Evolutionary conservation across 1,140 invertebrate species (phyloP).

Genomic region (Trachymyrmex septentrionalis): DNA sequence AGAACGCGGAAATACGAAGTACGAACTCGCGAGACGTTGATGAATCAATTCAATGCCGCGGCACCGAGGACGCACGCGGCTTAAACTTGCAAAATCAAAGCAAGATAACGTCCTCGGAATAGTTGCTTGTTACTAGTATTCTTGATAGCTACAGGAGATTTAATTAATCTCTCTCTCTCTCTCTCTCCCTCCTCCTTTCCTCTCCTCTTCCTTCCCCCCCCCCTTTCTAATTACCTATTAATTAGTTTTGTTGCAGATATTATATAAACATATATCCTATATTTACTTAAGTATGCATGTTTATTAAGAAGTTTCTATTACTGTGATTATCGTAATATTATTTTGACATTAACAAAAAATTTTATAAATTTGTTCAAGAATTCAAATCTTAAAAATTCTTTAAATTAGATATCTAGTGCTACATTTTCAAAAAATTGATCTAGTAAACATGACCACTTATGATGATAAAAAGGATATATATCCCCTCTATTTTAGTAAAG

Average conservation of each 20-base stretch:
- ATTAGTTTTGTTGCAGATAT: background rate
- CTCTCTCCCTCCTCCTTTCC: too few relatives aligned
- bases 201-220: too few relatives aligned
- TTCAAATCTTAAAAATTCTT: background rate
- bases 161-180: constrained; percentile 8
- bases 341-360: background rate
- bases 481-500: background rate
- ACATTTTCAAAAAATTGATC: background rate
- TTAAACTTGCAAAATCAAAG: constrained; percentile 20
- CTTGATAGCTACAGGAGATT: background rate
- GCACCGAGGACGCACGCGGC: background rate
- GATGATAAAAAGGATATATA: background rate
- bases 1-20: constrained; percentile 27
- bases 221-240: background rate
- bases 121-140: background rate
- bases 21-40: constrained; percentile 46
- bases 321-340: background rate
- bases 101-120: background rate
- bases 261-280: background rate
- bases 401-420: background rate
- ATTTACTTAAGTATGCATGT: background rate
- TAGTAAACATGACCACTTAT: background rate
- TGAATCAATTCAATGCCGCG: constrained; percentile 47
- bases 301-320: background rate
- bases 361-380: background rate